Evolutionary conservation across 2,797 vertebrate genomes (phyloP), one percentile per base, ranked within the genome.

Genomic region (Mus caroli): DNA sequence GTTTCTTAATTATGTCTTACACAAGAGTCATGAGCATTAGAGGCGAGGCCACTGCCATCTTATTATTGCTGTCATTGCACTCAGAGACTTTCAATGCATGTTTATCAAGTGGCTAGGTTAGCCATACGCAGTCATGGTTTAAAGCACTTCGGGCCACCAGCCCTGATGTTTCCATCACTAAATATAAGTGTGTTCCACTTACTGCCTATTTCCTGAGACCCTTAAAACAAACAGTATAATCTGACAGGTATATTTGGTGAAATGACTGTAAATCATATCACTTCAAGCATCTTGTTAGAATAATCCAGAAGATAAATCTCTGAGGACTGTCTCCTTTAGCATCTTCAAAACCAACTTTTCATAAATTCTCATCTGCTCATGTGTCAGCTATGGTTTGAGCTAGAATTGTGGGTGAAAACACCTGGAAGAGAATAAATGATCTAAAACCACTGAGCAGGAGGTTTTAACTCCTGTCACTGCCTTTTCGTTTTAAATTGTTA

Each of bases 281-380:
- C 10, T 6, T 20, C 34, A 84, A 69, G 83, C 15, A 78, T 91
- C 60, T 89, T 77, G 78, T 71, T 92, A 83, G 91, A 88, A 58
- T 17, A 87, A 82, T 79, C 11, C 50, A 79, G 56, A 78, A 80
- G 24, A 84, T 28, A 94, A 77, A 90, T 92, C 77, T 92, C 77
- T 40, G 76, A 94, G 76, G 43, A 90, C 0, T 37, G 89, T 85
- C 77, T 96, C 82, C 50, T 73, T 54, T 67, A 90, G 71, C 3
- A 92, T 67, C 87, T 96, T 71, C 85, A 60, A 91, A 96, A 94
- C 92, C 7, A 92, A 43, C 88, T 93, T 91, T 96, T 94, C n/a
- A 85, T 92, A 94, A 93, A 50, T 62, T 95, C 71, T 94, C 52
- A 79, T 82, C 79, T 92, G 75, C 13, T 95, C 56, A 71, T 2